Conservation (phyloP, 2,113 vertebrate species). For the Aplodontia rufa region DNA sequence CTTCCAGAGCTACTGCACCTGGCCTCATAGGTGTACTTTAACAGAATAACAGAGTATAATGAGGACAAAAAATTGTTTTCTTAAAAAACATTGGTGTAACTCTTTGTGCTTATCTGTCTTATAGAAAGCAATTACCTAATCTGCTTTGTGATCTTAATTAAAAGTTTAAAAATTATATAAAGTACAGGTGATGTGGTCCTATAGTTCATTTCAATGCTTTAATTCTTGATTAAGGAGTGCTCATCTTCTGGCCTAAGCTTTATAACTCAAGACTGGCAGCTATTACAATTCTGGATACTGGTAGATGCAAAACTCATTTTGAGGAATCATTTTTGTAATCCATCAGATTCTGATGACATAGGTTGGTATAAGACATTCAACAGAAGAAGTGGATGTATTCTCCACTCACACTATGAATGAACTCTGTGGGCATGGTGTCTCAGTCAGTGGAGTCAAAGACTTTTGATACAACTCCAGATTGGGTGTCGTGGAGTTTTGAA, state of each 20-base stretch:
- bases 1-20: too few relatives aligned
- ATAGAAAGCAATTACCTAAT: constrained; percentile 19
- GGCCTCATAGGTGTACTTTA: background rate
- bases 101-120: constrained; percentile 29
- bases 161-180: background rate
- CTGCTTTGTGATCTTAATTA: constrained; percentile 54
- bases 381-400: background rate
- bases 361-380: too few relatives aligned
- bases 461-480: background rate
- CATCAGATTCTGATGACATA: background rate
- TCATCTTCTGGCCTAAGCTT: background rate
- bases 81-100: background rate
- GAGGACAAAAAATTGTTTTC: background rate
- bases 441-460: background rate
- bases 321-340: background rate
- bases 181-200: background rate
- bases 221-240: background rate
- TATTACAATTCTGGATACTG: background rate
- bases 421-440: background rate
- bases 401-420: background rate
- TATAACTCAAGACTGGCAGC: background rate
- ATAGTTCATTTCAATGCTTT: background rate
- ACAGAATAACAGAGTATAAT: background rate
- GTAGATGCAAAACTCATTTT: background rate
- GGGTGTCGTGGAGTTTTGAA: background rate